phyloP scores from a whole-genome alignment of 2,888 invertebrate genomes.

The Cyaniris semiargus region DNA sequence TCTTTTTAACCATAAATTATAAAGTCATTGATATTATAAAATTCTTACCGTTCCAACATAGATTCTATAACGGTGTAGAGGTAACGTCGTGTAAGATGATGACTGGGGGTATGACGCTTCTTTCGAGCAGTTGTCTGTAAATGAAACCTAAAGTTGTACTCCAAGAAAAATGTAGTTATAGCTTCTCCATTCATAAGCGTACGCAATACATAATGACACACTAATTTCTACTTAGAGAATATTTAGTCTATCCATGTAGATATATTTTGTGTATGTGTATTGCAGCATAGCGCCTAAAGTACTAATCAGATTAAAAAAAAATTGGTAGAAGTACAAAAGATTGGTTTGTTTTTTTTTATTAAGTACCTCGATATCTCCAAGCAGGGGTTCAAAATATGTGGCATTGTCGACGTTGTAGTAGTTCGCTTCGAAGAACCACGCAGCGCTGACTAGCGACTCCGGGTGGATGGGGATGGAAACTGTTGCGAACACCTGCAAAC shows the following conservation, averaged over 20 bases:
- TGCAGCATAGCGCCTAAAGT: too few species aligned
- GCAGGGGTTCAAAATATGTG: slow-evolving; percentile 64
- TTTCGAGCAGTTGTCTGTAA: slow-evolving; percentile 56
- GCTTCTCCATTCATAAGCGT: too few species aligned
- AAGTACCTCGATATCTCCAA: slow-evolving; percentile 68
- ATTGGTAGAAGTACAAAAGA: too few species aligned
- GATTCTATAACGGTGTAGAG: slow-evolving; percentile 68
- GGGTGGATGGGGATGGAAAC: slow-evolving; percentile 67
- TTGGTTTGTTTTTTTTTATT: slow-evolving; percentile 36
- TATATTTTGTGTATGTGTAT: too few species aligned
- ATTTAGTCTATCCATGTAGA: too few species aligned
- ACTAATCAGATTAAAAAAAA: too few species aligned
- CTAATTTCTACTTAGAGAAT: too few species aligned
- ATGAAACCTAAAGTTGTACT: neutral
- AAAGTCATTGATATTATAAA: too few species aligned
- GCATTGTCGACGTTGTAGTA: slow-evolving; percentile 70
- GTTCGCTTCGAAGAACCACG: slow-evolving; percentile 77
- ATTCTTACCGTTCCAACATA: slow-evolving; percentile 70
- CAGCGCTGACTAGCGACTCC: slow-evolving; percentile 62
- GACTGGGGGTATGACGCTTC: slow-evolving; percentile 46
- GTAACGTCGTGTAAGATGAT: slow-evolving; percentile 56
- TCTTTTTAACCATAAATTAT: too few species aligned
- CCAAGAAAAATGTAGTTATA: too few species aligned
- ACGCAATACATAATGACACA: too few species aligned
- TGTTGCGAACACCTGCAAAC: slow-evolving; percentile 64